These are phyloP conservation scores for Platichthys flesus DNA, from an alignment of 2,113 vertebrate species.

Conservation along the genomic window DNA sequence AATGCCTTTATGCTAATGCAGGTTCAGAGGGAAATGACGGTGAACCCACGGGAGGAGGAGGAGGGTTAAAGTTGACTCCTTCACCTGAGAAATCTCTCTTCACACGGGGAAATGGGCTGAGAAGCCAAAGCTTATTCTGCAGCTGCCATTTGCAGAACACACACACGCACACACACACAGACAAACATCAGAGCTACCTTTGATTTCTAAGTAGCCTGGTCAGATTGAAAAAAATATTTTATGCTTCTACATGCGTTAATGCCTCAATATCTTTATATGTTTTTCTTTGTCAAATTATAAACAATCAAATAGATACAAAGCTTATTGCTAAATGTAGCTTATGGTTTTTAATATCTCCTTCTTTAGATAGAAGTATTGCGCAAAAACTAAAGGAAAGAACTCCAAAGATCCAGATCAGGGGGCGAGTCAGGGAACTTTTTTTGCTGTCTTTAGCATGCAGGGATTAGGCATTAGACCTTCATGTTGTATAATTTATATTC, in stretches of 20 bases:
- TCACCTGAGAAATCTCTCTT: conserved; percentile 75
- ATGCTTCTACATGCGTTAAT: background rate
- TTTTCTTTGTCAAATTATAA: background rate
- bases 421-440: no score
- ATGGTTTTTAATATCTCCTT: no score
- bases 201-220: conserved; percentile 22
- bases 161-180: background rate
- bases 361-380: background rate
- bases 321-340: no score
- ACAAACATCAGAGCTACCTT: conserved; percentile 1
- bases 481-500: no score
- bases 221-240: conserved; percentile 7
- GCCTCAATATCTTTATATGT: background rate
- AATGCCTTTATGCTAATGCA: conserved; percentile 87
- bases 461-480: no score
- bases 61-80: conserved; percentile 80
- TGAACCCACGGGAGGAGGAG: conserved; percentile 72
- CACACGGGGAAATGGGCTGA: conserved; percentile 60
- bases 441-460: no score
- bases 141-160: conserved; percentile 44
- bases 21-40: conserved; percentile 73
- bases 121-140: conserved; percentile 36
- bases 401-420: no score
- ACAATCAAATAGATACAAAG: background rate
- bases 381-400: no score